A percentile compares a stretch with the other conserved stretches of the same genome.
Evolutionary conservation across 2,888 invertebrate genomes (phyloP).

Genomic region (Mechanitis mazaeus): DNA sequence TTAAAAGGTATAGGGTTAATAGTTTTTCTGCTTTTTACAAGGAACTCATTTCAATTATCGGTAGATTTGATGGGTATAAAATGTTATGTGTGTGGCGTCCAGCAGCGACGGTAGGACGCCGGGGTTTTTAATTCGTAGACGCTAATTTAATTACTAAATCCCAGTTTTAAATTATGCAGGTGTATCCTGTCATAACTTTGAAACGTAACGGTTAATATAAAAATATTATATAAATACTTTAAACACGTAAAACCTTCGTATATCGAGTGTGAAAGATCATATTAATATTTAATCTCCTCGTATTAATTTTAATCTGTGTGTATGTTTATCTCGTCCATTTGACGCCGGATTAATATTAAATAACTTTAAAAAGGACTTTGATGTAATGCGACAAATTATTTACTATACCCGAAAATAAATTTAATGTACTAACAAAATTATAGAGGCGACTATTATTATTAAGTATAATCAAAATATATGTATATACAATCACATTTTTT

Average conservation of each 20-base stretch:
- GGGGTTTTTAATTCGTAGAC: conserved; percentile 62
- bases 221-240: conserved; percentile 11
- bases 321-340: conserved; percentile 51
- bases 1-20: conserved; percentile 75
- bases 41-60: conserved; percentile 77
- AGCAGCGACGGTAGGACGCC: conserved; percentile 58
- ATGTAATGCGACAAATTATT: conserved; percentile 56
- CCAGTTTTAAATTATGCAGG: conserved; percentile 54
- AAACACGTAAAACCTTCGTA: conserved; percentile 4
- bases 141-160: conserved; percentile 74
- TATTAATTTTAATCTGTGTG: conserved; percentile 35
- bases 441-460: conserved; percentile 10
- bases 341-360: conserved; percentile 55
- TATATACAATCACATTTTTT: not conserved
- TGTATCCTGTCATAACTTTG: conserved; percentile 66
- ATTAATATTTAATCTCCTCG: conserved; percentile 19
- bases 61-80: conserved; percentile 72
- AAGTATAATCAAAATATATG: not conserved
- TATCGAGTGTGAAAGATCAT: conserved; percentile 17
- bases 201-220: conserved; percentile 50
- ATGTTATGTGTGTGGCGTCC: conserved; percentile 73
- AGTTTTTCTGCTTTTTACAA: conserved; percentile 76
- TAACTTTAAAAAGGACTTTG: conserved; percentile 51
- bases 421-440: not conserved
- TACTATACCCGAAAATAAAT: conserved; percentile 22